Base-by-base conservation (phyloP, 2,797 vertebrate species). In the Sparidentex hasta region DNA sequence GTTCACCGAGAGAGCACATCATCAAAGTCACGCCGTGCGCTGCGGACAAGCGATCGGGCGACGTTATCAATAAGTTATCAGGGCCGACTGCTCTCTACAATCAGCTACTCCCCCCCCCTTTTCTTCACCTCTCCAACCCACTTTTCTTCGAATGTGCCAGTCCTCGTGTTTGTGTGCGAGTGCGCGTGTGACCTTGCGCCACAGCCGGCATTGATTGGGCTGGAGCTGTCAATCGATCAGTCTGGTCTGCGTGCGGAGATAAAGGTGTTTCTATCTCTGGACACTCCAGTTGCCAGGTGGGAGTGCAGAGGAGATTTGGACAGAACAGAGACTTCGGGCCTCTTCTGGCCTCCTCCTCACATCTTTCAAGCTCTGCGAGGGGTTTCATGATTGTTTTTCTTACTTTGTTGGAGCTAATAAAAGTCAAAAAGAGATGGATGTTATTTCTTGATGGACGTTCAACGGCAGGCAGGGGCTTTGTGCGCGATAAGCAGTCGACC, bases 151-250 rank as follows among this genome's bases (percentile, higher is more conserved):
- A 54, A 68, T 61, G 48, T 80, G 82, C 54, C 57, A 69, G 3
- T 64, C 55, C 56, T 46, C 25, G 57, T 55, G 29, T 62, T 57
- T 33, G 11, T n/a, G 75, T 6, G 50, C 50, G 57, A 25, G 51
- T 16, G 50, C 8, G 65, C 50, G 80, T 63, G 83, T 90, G 92
- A 95, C 94, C 94, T 95, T 94, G 93, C 65, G 86, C 70, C 84
- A 86, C 80, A 84, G 84, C 82, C 62, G 64, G 67, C 85, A 93
- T 94, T 61, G 94, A 96, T 94, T 54, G 78, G 80, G 59, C 89
- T 78, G 81, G 82, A 89, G 80, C 91, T 92, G 92, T 90, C 91
- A 85, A 95, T 95, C 92, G 92, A 95, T 95, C 88, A 81, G 89
- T 94, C 85, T 90, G 87, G 92, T 85, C 92, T 94, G 93, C 73